Conservation (phyloP, 2,113 vertebrate genomes). For the Sinocyclocheilus rhinocerous region DNA sequence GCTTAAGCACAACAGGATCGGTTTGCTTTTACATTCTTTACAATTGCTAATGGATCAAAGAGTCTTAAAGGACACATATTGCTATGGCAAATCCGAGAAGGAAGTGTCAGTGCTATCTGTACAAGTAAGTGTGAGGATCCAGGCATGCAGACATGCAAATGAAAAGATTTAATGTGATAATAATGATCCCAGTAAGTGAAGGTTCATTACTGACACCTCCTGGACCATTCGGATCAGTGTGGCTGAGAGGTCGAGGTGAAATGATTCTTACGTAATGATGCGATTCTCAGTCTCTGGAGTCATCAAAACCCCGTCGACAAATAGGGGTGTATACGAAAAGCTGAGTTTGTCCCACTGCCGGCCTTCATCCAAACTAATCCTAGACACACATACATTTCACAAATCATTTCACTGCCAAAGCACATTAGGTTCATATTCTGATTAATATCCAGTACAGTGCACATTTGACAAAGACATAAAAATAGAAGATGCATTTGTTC, state of each 20-base stretch:
- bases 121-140: background rate
- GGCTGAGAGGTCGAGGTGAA: background rate
- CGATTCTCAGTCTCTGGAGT: slow-evolving; percentile 91
- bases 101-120: slow-evolving; percentile 16
- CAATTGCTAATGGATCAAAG: background rate
- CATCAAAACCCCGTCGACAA: slow-evolving; percentile 93
- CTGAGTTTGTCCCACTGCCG: slow-evolving; percentile 90
- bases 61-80: no score
- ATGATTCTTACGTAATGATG: slow-evolving; percentile 92
- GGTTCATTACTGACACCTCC: slow-evolving; percentile 35
- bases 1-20: background rate
- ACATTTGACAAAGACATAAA: slow-evolving; percentile 17
- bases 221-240: slow-evolving; percentile 18
- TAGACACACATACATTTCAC: slow-evolving; percentile 61
- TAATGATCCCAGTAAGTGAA: background rate
- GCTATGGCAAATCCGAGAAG: background rate
- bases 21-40: slow-evolving; percentile 18
- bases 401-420: slow-evolving; percentile 14
- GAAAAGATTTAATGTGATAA: background rate
- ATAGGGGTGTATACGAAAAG: slow-evolving; percentile 89
- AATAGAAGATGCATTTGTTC: slow-evolving; percentile 31
- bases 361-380: slow-evolving; percentile 95
- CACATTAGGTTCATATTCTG: background rate
- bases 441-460: slow-evolving; percentile 12
- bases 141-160: slow-evolving; percentile 17